These are phyloP conservation scores for Thalassaphorura encarpata DNA, from an alignment of 1,140 invertebrate species.

Conservation along the genomic window DNA sequence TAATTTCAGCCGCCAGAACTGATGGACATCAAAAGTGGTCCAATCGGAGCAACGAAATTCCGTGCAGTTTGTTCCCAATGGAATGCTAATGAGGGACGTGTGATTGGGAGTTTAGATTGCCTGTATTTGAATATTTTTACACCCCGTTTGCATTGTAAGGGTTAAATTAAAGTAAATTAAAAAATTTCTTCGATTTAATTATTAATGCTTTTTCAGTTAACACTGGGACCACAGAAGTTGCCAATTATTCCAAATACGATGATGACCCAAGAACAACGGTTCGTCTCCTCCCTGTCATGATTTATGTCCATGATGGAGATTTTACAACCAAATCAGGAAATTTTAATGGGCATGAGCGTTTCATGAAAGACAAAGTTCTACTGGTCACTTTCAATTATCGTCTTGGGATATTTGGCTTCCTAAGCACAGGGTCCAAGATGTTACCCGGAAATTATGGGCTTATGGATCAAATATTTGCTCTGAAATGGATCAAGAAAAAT, in stretches of 20 bases:
- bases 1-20: not conserved
- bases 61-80: not conserved
- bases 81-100: not conserved
- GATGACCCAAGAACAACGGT: not conserved
- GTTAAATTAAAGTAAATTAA: not conserved
- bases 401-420: constrained; percentile 73
- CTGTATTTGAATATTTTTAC: constrained; percentile 88
- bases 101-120: constrained; percentile 52
- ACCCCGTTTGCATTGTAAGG: constrained; percentile 41
- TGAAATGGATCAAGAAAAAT: constrained; percentile 61
- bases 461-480: constrained; percentile 77
- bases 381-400: constrained; percentile 96
- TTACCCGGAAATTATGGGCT: constrained; percentile 94
- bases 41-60: not conserved
- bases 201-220: not conserved
- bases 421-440: constrained; percentile 81
- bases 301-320: constrained; percentile 94
- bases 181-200: not conserved
- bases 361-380: constrained; percentile 81
- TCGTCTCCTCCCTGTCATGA: constrained; percentile 70
- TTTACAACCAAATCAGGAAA: constrained; percentile 85
- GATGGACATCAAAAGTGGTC: not conserved
- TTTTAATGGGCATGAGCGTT: constrained; percentile 79
- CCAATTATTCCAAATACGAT: not conserved
- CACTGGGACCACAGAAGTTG: not conserved